Evolutionary conservation across 2,797 vertebrate genomes (phyloP).

Genomic region (Arvicola amphibius): DNA sequence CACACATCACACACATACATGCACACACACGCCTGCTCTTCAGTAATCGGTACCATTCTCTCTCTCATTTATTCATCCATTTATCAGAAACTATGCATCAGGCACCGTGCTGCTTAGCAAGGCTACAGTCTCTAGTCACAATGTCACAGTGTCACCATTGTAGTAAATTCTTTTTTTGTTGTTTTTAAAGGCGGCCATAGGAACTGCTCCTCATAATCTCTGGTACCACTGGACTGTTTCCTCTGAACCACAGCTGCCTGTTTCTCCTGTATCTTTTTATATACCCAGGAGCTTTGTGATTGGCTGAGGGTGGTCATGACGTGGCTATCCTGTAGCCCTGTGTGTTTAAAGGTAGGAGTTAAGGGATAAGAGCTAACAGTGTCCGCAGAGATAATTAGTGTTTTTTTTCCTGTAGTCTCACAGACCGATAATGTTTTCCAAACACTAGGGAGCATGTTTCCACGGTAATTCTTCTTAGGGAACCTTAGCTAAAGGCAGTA

Average conservation of each 20-base stretch:
- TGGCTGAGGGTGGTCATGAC: neutral
- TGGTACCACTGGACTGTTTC: neutral
- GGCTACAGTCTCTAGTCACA: neutral
- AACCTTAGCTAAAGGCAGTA: neutral
- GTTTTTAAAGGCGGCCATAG: neutral
- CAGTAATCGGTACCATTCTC: neutral
- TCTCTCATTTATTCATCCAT: neutral
- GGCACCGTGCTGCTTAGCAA: neutral
- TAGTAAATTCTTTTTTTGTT: neutral
- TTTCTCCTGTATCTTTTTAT: neutral
- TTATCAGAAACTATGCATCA: neutral
- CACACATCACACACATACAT: neutral
- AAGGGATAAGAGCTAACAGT: neutral
- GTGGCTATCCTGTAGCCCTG: neutral
- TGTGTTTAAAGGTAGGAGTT: constrained; percentile 44
- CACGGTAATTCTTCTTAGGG: neutral
- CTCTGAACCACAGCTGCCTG: neutral
- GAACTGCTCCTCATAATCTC: neutral
- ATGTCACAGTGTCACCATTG: neutral
- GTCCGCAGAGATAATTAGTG: constrained; percentile 14
- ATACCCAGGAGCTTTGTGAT: neutral
- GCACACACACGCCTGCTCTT: too few species aligned
- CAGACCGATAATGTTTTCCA: neutral
- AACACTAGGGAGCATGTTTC: neutral
- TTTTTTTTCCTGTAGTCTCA: neutral